A percentile compares a stretch with the other conserved stretches of the same genome.
These are phyloP conservation scores for Metridium senile DNA, from an alignment of 92 coral and sea anemone species.

Conservation along the genomic window DNA sequence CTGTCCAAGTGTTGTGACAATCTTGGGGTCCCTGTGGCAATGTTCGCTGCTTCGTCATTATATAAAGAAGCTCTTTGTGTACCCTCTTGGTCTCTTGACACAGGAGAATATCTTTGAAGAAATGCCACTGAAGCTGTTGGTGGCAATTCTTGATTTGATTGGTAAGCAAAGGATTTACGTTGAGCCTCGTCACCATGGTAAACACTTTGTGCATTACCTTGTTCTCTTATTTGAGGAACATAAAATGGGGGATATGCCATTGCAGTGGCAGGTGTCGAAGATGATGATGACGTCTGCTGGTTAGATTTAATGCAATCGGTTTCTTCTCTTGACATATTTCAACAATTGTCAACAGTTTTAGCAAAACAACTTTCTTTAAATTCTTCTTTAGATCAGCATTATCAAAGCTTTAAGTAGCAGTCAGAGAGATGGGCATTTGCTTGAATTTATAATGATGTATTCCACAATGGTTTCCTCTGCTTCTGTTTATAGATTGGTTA, in stretches of 20 bases:
- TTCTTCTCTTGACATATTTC: slow-evolving; percentile 8
- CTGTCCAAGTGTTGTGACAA: not conserved
- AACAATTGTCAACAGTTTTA: not conserved
- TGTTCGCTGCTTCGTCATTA: no score
- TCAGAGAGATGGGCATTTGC: slow-evolving; percentile 9
- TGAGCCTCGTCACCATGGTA: not conserved
- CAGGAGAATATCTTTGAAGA: not conserved
- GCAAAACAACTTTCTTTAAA: no score
- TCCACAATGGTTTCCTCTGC: slow-evolving; percentile 22
- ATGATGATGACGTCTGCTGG: not conserved
- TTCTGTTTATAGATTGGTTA: not conserved
- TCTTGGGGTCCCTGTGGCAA: no score
- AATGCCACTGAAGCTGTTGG: not conserved
- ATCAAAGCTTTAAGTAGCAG: slow-evolving; percentile 14
- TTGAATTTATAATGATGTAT: slow-evolving; percentile 23
- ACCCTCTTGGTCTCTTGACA: not conserved
- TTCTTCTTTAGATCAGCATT: no score
- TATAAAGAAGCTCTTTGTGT: not conserved
- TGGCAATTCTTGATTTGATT: not conserved
- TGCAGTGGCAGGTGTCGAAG: not conserved
- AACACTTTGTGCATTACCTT: not conserved
- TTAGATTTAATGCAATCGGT: not conserved
- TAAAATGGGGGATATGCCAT: not conserved
- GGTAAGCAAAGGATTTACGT: not conserved
- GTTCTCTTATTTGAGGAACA: not conserved